A percentile compares a stretch with the other conserved stretches of the same genome.
phyloP scores from a whole-genome alignment of 2,888 invertebrate genomes.

The Himalopsyche kuldschensis region DNA sequence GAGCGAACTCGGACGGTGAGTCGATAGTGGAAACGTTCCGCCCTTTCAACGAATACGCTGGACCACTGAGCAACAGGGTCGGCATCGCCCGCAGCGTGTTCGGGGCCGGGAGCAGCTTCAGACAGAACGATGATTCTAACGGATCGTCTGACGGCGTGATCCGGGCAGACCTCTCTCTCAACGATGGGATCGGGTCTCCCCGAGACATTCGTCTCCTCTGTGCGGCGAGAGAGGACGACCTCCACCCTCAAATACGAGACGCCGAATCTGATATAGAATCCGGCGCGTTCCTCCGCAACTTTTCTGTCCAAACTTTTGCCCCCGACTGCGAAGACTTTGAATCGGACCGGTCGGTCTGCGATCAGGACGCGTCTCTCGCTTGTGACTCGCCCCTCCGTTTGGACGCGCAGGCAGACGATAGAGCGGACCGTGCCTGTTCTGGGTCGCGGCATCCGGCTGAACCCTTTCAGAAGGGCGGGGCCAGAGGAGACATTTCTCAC shows the following conservation, averaged over 20 bases:
- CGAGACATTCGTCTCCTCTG: not conserved
- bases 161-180: conserved; percentile 26
- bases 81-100: conserved; percentile 23
- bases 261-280: conserved; percentile 9
- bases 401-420: not conserved
- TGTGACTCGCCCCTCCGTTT: not conserved
- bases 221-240: not conserved
- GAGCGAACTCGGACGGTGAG: conserved; percentile 21
- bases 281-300: conserved; percentile 4
- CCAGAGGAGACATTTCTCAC: not conserved
- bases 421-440: not conserved
- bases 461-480: not conserved
- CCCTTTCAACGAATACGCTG: conserved; percentile 7
- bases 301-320: conserved; percentile 15
- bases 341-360: conserved; percentile 19
- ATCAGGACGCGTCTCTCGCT: not conserved
- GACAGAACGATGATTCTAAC: not conserved
- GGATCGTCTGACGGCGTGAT: conserved; percentile 15
- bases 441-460: conserved; percentile 1
- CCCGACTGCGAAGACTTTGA: conserved; percentile 17
- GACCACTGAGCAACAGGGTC: not conserved
- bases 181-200: conserved; percentile 15
- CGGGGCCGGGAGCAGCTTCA: conserved; percentile 25
- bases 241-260: conserved; percentile 14
- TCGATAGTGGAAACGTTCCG: conserved; percentile 21